Evolutionary conservation across 2,888 invertebrate species (phyloP).

Genomic region (Herminia tarsipennalis): DNA sequence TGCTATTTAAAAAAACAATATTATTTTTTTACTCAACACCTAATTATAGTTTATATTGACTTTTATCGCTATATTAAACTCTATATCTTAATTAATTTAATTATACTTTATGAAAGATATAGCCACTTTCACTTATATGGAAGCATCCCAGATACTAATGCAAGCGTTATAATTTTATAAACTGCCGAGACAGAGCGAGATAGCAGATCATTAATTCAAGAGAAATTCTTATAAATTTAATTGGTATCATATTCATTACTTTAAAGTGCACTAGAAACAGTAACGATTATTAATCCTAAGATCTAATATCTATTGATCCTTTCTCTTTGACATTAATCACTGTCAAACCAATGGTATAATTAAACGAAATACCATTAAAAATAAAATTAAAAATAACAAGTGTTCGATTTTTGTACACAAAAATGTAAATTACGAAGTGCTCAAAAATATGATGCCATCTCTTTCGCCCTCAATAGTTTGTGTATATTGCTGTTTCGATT

Average conservation of each 20-base stretch:
- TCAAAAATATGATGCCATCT: slow-evolving; percentile 29
- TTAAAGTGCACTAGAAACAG: not conserved
- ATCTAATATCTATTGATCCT: not conserved
- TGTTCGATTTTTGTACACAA: slow-evolving; percentile 15
- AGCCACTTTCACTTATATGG: slow-evolving; percentile 42
- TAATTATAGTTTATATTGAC: too few relatives aligned
- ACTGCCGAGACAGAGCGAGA: too few relatives aligned
- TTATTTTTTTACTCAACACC: too few relatives aligned
- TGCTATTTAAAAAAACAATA: too few relatives aligned
- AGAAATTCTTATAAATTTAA: slow-evolving; percentile 27
- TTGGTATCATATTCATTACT: slow-evolving; percentile 2
- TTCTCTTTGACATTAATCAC: not conserved
- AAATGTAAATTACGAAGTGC: slow-evolving; percentile 18
- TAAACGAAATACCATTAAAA: slow-evolving; percentile 4
- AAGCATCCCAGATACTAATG: slow-evolving; percentile 16
- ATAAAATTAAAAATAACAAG: not conserved
- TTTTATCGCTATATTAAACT: too few relatives aligned
- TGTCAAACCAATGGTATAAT: not conserved
- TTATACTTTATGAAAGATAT: slow-evolving; percentile 9
- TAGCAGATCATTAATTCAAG: slow-evolving; percentile 28
- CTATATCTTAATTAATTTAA: slow-evolving; percentile 5
- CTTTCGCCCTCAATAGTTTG: slow-evolving; percentile 36
- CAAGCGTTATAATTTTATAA: slow-evolving; percentile 28
- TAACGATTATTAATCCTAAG: not conserved
- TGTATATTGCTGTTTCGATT: slow-evolving; percentile 46